A percentile compares a stretch with the other conserved stretches of the same genome.
phyloP scores from a whole-genome alignment of 1,140 invertebrate genomes.

The Diorhabda elongata region DNA sequence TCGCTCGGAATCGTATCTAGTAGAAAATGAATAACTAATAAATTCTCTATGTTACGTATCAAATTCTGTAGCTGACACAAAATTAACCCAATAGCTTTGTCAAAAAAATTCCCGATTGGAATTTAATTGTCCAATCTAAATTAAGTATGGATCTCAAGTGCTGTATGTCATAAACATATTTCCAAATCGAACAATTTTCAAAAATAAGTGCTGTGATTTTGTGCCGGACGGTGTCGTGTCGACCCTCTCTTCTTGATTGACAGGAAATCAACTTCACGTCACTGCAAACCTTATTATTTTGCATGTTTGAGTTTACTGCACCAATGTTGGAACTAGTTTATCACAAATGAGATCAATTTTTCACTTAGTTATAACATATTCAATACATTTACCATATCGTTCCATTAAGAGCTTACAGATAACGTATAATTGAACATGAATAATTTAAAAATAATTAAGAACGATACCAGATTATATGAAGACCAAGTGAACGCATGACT shows the following conservation, averaged over 20 bases:
- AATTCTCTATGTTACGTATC: neutral
- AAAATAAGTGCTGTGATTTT: slow-evolving; percentile 1
- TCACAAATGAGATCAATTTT: too few relatives aligned
- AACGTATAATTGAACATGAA: too few relatives aligned
- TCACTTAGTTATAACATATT: too few relatives aligned
- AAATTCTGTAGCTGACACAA: neutral
- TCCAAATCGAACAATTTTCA: neutral
- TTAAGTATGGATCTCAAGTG: neutral
- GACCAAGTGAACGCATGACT: too few relatives aligned
- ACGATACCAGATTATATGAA: too few relatives aligned
- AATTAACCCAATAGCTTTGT: neutral
- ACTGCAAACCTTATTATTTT: neutral
- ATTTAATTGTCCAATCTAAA: neutral
- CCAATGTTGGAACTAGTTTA: too few relatives aligned
- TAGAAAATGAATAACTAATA: neutral
- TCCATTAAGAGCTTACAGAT: too few relatives aligned
- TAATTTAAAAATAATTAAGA: too few relatives aligned
- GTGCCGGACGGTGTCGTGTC: neutral
- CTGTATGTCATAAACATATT: neutral
- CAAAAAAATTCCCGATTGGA: neutral
- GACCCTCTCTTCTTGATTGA: neutral
- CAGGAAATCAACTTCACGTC: neutral
- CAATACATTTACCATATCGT: too few relatives aligned
- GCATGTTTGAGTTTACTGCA: neutral
- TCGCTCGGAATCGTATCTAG: too few relatives aligned